Evolutionary conservation across 2,888 invertebrate genomes (phyloP).

Genomic region (Boloria euphrosyne): DNA sequence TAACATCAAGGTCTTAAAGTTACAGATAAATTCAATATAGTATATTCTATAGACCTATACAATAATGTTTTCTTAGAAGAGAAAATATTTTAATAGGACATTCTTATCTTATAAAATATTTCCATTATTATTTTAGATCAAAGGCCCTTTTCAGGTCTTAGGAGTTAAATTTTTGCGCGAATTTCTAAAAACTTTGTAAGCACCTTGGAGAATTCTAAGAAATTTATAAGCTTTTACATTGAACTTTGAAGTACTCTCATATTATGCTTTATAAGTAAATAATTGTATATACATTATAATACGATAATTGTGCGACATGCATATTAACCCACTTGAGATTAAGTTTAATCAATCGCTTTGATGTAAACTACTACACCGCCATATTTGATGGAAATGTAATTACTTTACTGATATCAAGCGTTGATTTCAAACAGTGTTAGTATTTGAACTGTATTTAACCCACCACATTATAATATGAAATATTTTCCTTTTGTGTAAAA

Average conservation of each 20-base stretch:
- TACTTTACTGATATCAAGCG: slow-evolving; percentile 56
- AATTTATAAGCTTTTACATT: neutral
- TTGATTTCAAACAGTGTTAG: slow-evolving; percentile 52
- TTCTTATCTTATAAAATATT: too few relatives aligned
- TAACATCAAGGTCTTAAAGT: too few relatives aligned
- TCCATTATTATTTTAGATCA: too few relatives aligned
- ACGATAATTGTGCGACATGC: slow-evolving; percentile 5
- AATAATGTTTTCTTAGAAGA: too few relatives aligned
- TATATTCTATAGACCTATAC: too few relatives aligned
- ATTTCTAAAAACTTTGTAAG: too few relatives aligned
- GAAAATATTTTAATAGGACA: too few relatives aligned
- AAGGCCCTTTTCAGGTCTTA: too few relatives aligned
- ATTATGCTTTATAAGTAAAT: too few relatives aligned
- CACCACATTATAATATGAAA: slow-evolving; percentile 8
- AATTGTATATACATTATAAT: slow-evolving; percentile 5
- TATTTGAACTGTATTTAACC: slow-evolving; percentile 46
- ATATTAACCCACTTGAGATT: slow-evolving; percentile 35
- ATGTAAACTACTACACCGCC: slow-evolving; percentile 51
- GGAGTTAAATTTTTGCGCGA: too few relatives aligned
- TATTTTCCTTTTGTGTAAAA: neutral
- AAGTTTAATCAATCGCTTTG: slow-evolving; percentile 56
- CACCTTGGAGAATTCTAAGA: neutral
- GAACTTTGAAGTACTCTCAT: too few relatives aligned
- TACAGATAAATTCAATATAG: too few relatives aligned
- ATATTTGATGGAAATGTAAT: slow-evolving; percentile 56